Evolutionary conservation across 2,113 vertebrate genomes (phyloP).

Genomic region (Oryzias javanicus): DNA sequence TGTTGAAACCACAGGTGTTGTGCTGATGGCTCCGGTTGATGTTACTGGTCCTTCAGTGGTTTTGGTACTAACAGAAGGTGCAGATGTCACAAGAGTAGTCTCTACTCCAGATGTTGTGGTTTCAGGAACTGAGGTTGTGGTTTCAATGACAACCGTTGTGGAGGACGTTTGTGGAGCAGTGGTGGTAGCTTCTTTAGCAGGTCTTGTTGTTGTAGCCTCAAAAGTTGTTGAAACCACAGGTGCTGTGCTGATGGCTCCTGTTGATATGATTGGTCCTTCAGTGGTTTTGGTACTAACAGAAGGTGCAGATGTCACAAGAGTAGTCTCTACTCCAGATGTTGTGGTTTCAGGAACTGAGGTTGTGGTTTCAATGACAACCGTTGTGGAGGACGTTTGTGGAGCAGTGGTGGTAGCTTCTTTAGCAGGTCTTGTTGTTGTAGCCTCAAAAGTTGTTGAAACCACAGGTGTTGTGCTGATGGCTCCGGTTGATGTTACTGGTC

Average conservation of each 20-base stretch:
- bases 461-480: background rate
- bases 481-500: background rate
- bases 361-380: background rate
- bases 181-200: background rate
- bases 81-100: constrained; percentile 16
- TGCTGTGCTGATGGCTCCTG: too few species aligned
- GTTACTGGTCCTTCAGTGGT: background rate
- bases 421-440: background rate
- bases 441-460: background rate
- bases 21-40: background rate
- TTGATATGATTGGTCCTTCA: too few species aligned
- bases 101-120: background rate
- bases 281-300: too few species aligned
- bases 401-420: constrained; percentile 1
- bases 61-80: background rate
- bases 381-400: background rate
- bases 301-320: too few species aligned
- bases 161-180: background rate
- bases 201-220: background rate
- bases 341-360: too few species aligned
- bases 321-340: too few species aligned
- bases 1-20: background rate
- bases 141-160: too few species aligned
- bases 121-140: background rate
- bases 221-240: background rate